Percentiles rank a stretch among this genome's conserved stretches.
Conservation (phyloP, 2,888 invertebrate species). For the Portevinia maculata region DNA sequence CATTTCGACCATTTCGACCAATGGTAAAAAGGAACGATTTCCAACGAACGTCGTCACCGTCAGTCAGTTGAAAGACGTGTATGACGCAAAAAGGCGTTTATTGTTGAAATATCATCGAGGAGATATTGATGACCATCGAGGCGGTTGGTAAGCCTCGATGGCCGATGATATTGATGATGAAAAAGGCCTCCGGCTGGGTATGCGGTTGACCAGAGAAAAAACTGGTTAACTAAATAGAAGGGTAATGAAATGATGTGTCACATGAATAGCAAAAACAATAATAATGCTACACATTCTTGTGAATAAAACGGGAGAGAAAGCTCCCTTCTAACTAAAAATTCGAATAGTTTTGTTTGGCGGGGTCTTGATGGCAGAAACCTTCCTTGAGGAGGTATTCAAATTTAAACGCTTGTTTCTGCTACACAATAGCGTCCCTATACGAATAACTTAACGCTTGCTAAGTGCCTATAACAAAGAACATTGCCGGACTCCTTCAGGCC, state of each 20-base stretch:
- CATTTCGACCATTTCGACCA: neutral
- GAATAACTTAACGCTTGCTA: constrained; percentile 55
- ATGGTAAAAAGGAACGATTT: constrained; percentile 4
- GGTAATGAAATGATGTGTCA: neutral
- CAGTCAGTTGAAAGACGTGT: constrained; percentile 28
- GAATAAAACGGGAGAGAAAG: neutral
- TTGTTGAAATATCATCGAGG: constrained; percentile 18
- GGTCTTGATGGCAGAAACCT: neutral
- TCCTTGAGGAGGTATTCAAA: constrained; percentile 12
- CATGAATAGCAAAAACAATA: neutral
- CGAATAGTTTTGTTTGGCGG: neutral
- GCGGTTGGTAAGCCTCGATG: constrained; percentile 12
- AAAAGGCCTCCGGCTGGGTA: constrained; percentile 27
- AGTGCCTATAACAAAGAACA: constrained; percentile 46
- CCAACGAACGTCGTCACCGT: neutral
- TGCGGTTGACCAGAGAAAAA: constrained; percentile 41
- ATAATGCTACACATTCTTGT: neutral
- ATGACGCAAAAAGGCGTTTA: constrained; percentile 39
- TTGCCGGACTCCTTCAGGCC: constrained; percentile 22
- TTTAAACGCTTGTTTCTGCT: neutral
- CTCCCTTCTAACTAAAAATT: neutral
- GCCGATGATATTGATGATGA: constrained; percentile 37
- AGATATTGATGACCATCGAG: constrained; percentile 23
- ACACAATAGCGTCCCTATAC: neutral
- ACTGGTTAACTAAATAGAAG: constrained; percentile 15